Conservation (phyloP, 2,113 vertebrate genomes). For the Scophthalmus maximus region DNA sequence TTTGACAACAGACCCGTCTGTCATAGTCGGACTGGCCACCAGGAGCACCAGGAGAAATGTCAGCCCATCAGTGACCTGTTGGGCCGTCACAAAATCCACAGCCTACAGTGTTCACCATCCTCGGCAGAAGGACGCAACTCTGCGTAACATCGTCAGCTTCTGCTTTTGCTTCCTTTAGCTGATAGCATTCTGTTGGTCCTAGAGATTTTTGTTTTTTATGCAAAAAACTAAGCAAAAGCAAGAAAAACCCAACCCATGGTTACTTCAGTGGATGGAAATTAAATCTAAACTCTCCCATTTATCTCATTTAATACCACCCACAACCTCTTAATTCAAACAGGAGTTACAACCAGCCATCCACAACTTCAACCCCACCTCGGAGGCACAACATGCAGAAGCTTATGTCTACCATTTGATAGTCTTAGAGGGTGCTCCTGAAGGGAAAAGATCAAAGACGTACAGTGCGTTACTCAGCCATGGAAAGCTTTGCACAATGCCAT, state of each 20-base stretch:
- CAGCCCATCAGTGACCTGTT: no score
- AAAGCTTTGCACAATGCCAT: neutral
- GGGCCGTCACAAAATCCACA: neutral
- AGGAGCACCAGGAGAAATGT: neutral
- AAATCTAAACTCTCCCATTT: constrained; percentile 1
- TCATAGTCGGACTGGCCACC: neutral
- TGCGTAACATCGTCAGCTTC: no score
- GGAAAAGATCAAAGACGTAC: constrained; percentile 32
- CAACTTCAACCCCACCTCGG: neutral
- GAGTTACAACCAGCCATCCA: constrained; percentile 7
- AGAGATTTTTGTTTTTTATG: no score
- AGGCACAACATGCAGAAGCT: constrained; percentile 20
- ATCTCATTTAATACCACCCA: constrained; percentile 3
- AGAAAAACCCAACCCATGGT: neutral
- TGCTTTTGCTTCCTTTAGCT: neutral
- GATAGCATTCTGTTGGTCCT: neutral
- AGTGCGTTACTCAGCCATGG: neutral
- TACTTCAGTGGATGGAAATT: neutral
- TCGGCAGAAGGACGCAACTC: neutral
- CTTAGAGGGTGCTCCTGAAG: constrained; percentile 1
- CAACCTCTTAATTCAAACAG: constrained; percentile 2
- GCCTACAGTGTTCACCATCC: neutral
- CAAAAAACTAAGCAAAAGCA: neutral
- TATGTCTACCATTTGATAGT: constrained; percentile 17
- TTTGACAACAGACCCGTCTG: neutral